These are phyloP conservation scores for Ophraella communa DNA, from an alignment of 2,888 invertebrate species.

Conservation along the genomic window DNA sequence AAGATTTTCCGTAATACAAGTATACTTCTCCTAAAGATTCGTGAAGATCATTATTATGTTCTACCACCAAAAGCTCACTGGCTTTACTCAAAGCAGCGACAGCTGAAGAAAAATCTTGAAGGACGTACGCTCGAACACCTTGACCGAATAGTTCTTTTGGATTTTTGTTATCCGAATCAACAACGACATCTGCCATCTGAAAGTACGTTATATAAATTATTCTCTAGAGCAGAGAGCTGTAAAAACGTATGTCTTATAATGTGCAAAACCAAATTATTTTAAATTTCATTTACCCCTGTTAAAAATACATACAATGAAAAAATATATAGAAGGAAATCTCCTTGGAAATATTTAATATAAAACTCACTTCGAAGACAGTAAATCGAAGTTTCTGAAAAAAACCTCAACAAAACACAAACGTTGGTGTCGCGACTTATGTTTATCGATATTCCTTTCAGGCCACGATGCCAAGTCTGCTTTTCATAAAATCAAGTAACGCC, in stretches of 20 bases:
- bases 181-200: constrained; percentile 66
- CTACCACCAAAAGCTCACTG: constrained; percentile 72
- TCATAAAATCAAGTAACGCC: neutral
- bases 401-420: neutral
- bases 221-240: too few relatives aligned
- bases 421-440: constrained; percentile 8
- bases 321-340: too few relatives aligned
- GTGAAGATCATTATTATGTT: constrained; percentile 84
- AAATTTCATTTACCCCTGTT: neutral
- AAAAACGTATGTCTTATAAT: too few relatives aligned
- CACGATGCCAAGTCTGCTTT: neutral
- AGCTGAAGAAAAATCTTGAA: constrained; percentile 77
- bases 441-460: constrained; percentile 5
- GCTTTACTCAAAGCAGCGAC: constrained; percentile 76
- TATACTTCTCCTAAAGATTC: constrained; percentile 91
- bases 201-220: too few relatives aligned
- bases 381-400: neutral
- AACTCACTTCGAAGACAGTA: neutral
- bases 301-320: neutral
- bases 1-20: constrained; percentile 78
- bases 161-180: constrained; percentile 58
- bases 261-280: neutral
- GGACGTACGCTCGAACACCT: constrained; percentile 80
- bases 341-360: neutral
- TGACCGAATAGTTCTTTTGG: constrained; percentile 69